Conservation (phyloP, 2,888 invertebrate genomes). For the Seira sanloemensis region DNA sequence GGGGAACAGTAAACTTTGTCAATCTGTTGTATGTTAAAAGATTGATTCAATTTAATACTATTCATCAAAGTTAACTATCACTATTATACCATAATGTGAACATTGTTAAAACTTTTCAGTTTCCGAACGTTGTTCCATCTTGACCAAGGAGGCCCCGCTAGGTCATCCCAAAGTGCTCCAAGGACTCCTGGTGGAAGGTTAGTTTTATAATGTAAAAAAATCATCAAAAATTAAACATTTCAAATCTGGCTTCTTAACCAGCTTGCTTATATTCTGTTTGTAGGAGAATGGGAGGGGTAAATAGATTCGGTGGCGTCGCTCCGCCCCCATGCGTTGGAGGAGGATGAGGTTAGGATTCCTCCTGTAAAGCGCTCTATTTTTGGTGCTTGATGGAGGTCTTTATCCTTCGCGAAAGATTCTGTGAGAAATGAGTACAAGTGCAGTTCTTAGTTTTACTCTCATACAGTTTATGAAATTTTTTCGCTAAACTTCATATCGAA, state of each 20-base stretch:
- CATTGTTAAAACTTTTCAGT: constrained; percentile 14
- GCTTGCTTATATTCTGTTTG: neutral
- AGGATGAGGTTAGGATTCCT: constrained; percentile 67
- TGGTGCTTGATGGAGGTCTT: neutral
- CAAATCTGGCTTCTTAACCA: neutral
- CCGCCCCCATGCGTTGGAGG: constrained; percentile 60
- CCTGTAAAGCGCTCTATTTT: constrained; percentile 35
- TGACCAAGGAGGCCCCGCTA: constrained; percentile 41
- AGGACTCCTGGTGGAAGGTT: constrained; percentile 60
- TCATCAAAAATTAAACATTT: constrained; percentile 18
- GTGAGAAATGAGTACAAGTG: neutral
- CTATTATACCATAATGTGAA: no score
- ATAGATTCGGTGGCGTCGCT: constrained; percentile 48
- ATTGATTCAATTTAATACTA: constrained; percentile 48
- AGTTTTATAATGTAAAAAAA: no score
- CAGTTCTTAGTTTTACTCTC: constrained; percentile 27
- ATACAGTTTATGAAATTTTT: constrained; percentile 60
- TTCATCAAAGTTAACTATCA: neutral
- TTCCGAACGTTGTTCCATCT: constrained; percentile 58
- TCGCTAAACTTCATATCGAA: constrained; percentile 61
- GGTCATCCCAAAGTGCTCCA: constrained; percentile 39
- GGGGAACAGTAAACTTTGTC: constrained; percentile 79
- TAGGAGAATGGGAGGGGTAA: constrained; percentile 60
- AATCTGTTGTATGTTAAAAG: constrained; percentile 78
- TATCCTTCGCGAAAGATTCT: no score